Evolutionary conservation across 2,113 vertebrate genomes (phyloP).

Genomic region (Misgurnus anguillicaudatus): DNA sequence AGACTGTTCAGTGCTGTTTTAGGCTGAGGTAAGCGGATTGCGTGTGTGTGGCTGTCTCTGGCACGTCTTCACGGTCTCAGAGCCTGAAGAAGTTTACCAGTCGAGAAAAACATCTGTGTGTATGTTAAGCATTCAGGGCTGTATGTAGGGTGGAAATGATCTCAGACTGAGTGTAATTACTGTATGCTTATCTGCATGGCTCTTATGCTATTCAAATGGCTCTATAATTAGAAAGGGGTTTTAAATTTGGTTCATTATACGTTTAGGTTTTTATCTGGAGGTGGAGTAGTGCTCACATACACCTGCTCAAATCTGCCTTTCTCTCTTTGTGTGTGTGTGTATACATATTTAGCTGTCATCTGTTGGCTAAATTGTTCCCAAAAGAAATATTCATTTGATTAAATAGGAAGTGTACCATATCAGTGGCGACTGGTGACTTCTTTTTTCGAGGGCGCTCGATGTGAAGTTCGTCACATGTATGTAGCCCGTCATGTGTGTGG

Average conservation of each 20-base stretch:
- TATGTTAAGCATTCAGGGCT: constrained; percentile 1
- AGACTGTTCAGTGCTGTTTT: constrained; percentile 9
- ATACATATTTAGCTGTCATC: not conserved
- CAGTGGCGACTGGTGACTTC: too few relatives aligned
- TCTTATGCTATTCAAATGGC: constrained; percentile 25
- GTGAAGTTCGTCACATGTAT: too few relatives aligned
- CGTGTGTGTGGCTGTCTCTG: constrained; percentile 16
- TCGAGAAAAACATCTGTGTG: constrained; percentile 29
- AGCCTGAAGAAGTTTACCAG: constrained; percentile 11
- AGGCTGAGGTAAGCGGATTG: constrained; percentile 6
- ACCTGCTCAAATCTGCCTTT: constrained; percentile 11
- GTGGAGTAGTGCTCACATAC: not conserved
- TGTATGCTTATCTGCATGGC: constrained; percentile 40
- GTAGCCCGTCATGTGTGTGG: too few relatives aligned
- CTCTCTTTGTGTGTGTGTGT: constrained; percentile 8
- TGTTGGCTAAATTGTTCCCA: too few relatives aligned
- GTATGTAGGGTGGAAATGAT: constrained; percentile 31
- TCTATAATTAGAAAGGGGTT: constrained; percentile 51
- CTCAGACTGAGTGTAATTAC: constrained; percentile 11
- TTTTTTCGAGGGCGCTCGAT: too few relatives aligned
- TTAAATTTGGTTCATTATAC: constrained; percentile 27
- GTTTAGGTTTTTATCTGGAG: constrained; percentile 33
- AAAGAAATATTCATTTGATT: too few relatives aligned
- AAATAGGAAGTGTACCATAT: too few relatives aligned
- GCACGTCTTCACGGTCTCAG: not conserved